Base-by-base conservation (phyloP, 2,888 invertebrate genomes). In the Pyrochroa serraticornis region DNA sequence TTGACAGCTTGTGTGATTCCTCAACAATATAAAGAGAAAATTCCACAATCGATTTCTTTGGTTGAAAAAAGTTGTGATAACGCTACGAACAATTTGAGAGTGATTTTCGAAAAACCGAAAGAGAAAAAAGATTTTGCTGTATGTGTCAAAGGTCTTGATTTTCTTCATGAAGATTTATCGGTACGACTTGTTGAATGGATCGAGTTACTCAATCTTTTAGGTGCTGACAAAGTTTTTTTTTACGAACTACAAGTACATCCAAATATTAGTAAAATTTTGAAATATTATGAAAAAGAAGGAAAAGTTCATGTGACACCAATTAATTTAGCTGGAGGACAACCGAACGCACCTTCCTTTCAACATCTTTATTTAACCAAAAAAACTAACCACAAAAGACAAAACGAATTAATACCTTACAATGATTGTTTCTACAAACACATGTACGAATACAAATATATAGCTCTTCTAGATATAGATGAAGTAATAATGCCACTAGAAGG, bases 331-430 rank as follows among this genome's bases (percentile, higher is more conserved):
- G 94, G 95, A 7, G 92, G 92, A 0, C 92, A 93, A 74, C 95
- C 95, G 0, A 95, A 95, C 78, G 87, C 92, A 35, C 93, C 94
- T 0, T 89, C 90, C 0, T 89, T 95, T 71, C 93, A 93, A 76
- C 93, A 94, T 78, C 84, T 93, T 80, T 96, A 93, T 75, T 84
- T 96, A 46, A 91, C 91, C 54, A 92, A 92, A 76, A 95, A 95
- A 79, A 89, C 93, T 31, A 95, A 93, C 72, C 92, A 95, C 80
- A 97, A 97, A 80, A 84, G 96, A 8, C 93, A 95, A 78, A 95
- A 95, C 81, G 97, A 97, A 80, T 84, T 97, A 58, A 93, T 97
- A 69, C 95, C 96, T 7, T 97, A 97, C 83, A 97, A 97, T 79
- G 97, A 97, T 79, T 97, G 97, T 75, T 84, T 97, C 50, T 96